A percentile compares a stretch with the other conserved stretches of the same genome.
These are phyloP conservation scores for Agrypnia vestita DNA, from an alignment of 1,140 invertebrate genomes.

Conservation along the genomic window DNA sequence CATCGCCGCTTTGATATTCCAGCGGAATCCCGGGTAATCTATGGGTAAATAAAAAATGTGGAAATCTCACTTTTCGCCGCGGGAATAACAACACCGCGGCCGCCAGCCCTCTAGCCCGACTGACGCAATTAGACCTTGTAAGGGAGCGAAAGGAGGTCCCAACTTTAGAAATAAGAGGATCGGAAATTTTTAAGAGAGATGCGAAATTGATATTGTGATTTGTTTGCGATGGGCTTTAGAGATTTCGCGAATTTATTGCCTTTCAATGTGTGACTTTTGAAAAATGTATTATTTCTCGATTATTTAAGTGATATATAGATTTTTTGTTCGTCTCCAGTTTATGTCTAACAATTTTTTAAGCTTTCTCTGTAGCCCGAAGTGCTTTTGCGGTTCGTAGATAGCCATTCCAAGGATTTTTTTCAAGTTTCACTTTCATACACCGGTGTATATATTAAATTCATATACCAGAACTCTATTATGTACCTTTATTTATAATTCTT, in stretches of 20 bases:
- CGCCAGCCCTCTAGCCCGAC: slow-evolving; percentile 5
- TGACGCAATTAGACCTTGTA: slow-evolving; percentile 35
- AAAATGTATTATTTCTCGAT: too few relatives aligned
- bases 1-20: slow-evolving; percentile 14
- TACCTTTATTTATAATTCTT: too few relatives aligned
- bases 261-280: not conserved
- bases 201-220: slow-evolving; percentile 34
- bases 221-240: not conserved
- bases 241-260: not conserved
- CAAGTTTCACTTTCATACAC: too few relatives aligned
- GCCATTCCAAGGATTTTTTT: too few relatives aligned
- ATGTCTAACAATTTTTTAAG: too few relatives aligned
- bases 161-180: not conserved
- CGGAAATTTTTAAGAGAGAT: not conserved
- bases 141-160: slow-evolving; percentile 7
- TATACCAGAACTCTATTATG: too few relatives aligned
- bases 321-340: too few relatives aligned
- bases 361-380: too few relatives aligned
- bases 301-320: too few relatives aligned
- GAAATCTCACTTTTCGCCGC: slow-evolving; percentile 36
- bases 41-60: slow-evolving; percentile 39
- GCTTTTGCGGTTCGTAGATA: too few relatives aligned
- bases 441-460: too few relatives aligned
- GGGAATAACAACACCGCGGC: slow-evolving; percentile 26
- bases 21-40: slow-evolving; percentile 17